These are phyloP conservation scores for Epicampocera succincta DNA, from an alignment of 2,888 invertebrate species.

Conservation along the genomic window DNA sequence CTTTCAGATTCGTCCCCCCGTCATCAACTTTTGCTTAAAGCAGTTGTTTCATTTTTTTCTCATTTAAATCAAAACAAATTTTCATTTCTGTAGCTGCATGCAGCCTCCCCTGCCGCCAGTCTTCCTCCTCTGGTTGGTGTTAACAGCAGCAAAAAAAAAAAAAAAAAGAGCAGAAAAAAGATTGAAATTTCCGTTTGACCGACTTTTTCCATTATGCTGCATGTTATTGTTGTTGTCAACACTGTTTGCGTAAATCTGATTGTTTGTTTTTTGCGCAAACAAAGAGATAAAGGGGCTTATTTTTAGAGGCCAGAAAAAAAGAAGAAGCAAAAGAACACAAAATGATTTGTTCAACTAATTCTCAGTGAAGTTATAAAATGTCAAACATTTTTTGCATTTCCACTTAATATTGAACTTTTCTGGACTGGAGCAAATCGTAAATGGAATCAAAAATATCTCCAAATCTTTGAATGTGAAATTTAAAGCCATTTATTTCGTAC, in stretches of 20 bases:
- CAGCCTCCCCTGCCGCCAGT: too few relatives aligned
- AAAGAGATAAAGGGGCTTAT: not conserved
- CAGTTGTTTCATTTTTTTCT: not conserved
- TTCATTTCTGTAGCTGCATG: not conserved
- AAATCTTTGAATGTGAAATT: not conserved
- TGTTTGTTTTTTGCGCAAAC: not conserved
- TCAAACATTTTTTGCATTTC: too few relatives aligned
- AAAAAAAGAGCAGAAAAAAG: not conserved
- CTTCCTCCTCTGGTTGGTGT: not conserved
- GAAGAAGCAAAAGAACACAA: too few relatives aligned
- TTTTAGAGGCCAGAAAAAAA: not conserved
- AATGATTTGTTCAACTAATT: too few relatives aligned
- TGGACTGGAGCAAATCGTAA: too few relatives aligned
- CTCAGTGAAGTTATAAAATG: too few relatives aligned
- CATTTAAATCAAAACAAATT: constrained; percentile 29
- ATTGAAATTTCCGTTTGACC: constrained; percentile 62
- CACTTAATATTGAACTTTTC: too few relatives aligned
- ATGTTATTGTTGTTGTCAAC: constrained; percentile 18
- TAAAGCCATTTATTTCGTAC: not conserved
- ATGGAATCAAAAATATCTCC: too few relatives aligned
- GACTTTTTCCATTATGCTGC: constrained; percentile 30
- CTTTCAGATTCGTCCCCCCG: constrained; percentile 13
- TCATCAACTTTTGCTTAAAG: constrained; percentile 12
- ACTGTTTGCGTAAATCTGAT: constrained; percentile 26
- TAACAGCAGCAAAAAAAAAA: constrained; percentile 6